Evolutionary conservation across 2,113 vertebrate species (phyloP), one percentile per base, ranked within the genome.

Genomic region (Sprattus sprattus): DNA sequence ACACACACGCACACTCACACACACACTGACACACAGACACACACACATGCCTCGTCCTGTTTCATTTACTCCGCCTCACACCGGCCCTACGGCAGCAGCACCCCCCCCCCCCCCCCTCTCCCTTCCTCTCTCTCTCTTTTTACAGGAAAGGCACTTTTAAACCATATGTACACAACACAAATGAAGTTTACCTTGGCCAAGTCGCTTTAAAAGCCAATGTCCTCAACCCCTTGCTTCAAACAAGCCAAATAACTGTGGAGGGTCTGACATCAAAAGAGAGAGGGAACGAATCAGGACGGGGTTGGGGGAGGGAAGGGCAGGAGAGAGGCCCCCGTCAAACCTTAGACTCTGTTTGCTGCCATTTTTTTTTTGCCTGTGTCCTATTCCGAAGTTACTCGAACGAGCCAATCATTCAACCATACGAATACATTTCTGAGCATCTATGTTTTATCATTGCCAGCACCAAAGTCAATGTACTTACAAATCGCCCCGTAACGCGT

Each of bases 91-190:
- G 80, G 88, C 88, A 85, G 88, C 84, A 85, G 82, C 2, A 1
- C 10, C 11, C 1, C 25, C 28, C 10, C 25, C n/a, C 6, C 64
- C 32, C 25, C 28, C 25, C 9, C 25, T 32, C 28, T 32, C 8
- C 9, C 25, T 75, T 28, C 4, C 7, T 39, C 67, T 75, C 67
- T 75, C 67, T 32, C 10, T 32, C 39, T 86, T 91, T 89, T 89
- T 90, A 90, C 85, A 85, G 89, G 90, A 81, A 85, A 89, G 84
- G 85, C 87, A 88, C 88, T 89, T 88, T 89, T 86, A 78, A 87
- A 87, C 89, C 89, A 90, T 87, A 86, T 91, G 88, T 90, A 90
- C 88, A 89, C 88, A 89, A 89, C 88, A 87, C 89, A 89, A 90
- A 87, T 89, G 81, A 87, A 86, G 90, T 90, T 90, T 89, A 91